Evolutionary conservation across 2,888 invertebrate genomes (phyloP).

Genomic region (Isoperla grammatica): DNA sequence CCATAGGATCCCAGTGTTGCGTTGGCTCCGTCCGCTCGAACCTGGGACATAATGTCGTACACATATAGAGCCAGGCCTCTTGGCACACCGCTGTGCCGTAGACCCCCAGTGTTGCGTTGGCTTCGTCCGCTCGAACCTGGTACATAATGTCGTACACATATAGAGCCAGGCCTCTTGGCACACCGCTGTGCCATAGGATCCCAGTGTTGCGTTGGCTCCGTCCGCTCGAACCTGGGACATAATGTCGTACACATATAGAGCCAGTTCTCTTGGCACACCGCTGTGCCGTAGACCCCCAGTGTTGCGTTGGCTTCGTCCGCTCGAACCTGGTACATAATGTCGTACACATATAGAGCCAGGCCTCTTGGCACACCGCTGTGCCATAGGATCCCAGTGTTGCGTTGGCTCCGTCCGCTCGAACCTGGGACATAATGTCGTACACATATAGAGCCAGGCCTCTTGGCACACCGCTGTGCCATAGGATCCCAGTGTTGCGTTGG

Average conservation of each 20-base stretch:
- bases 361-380: conserved; percentile 75
- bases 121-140: conserved; percentile 73
- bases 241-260: no score
- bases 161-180: conserved; percentile 94
- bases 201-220: conserved; percentile 68
- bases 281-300: no score
- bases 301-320: no score
- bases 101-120: conserved; percentile 67
- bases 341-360: conserved; percentile 92
- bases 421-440: not conserved
- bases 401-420: conserved; percentile 74
- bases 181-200: conserved; percentile 65
- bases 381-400: conserved; percentile 70
- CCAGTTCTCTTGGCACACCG: no score
- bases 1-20: conserved; percentile 70
- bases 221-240: conserved; percentile 57
- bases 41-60: conserved; percentile 39
- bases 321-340: conserved; percentile 78
- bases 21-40: conserved; percentile 74
- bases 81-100: conserved; percentile 73
- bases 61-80: conserved; percentile 93
- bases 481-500: conserved; percentile 68
- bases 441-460: conserved; percentile 93
- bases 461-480: conserved; percentile 73
- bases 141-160: no score